Percentiles rank a stretch among this genome's conserved stretches.
Conservation (phyloP, 2,888 invertebrate genomes). For the Pyralis farinalis region DNA sequence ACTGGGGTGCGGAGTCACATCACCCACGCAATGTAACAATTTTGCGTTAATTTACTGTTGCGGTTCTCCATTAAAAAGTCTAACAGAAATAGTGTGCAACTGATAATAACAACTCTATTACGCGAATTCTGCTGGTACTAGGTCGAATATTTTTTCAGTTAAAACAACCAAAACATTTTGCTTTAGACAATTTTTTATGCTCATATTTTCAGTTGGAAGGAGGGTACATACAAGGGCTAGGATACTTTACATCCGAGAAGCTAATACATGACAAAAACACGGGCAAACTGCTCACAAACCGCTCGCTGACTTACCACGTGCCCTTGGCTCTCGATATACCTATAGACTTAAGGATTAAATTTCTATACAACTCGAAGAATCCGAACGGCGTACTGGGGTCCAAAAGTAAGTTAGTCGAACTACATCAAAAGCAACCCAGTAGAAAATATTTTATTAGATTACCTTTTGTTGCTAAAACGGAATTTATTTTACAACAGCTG, state of each 20-base stretch:
- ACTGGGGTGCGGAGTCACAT: too few species aligned
- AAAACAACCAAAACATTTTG: too few species aligned
- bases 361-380: constrained; percentile 83
- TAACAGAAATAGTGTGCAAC: too few species aligned
- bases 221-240: constrained; percentile 85
- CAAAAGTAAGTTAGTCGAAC: constrained; percentile 74
- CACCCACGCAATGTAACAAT: too few species aligned
- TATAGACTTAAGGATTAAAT: constrained; percentile 81
- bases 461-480: background rate
- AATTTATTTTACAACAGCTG: constrained; percentile 41
- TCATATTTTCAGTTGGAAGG: constrained; percentile 79
- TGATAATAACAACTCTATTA: too few species aligned
- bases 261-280: constrained; percentile 80
- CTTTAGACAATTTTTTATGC: background rate
- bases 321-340: constrained; percentile 86
- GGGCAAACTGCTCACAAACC: constrained; percentile 84
- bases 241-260: constrained; percentile 86
- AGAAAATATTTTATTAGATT: background rate
- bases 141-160: too few species aligned
- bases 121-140: too few species aligned
- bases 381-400: constrained; percentile 83
- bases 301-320: constrained; percentile 87
- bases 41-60: too few species aligned
- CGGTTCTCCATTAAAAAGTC: too few species aligned
- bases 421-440: background rate